phyloP scores from a whole-genome alignment of 2,113 vertebrate species.

The Theristicus caerulescens region DNA sequence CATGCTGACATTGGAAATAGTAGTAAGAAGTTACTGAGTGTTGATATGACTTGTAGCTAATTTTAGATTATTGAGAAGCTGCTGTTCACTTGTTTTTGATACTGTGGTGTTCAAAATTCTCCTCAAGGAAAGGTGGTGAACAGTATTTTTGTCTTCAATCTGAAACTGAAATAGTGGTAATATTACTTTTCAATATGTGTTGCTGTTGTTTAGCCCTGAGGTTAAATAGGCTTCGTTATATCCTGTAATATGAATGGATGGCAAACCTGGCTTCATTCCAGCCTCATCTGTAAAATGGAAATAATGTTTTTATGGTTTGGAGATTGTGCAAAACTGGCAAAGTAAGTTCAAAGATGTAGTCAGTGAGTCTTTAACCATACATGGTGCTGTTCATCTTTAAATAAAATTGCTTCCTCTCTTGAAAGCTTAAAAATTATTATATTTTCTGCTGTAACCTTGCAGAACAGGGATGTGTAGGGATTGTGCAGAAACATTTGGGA shows the following conservation, averaged over 20 bases:
- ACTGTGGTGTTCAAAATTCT: not conserved
- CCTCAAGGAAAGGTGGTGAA: not conserved
- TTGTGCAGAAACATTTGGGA: not conserved
- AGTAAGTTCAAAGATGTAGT: not conserved
- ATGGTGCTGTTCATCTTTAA: not conserved
- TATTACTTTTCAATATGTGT: not conserved
- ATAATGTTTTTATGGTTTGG: not conserved
- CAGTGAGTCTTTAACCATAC: not conserved
- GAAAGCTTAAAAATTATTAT: not conserved
- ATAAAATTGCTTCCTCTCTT: not conserved
- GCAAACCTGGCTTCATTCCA: not conserved
- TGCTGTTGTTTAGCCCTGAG: not conserved
- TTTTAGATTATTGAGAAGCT: constrained; percentile 19
- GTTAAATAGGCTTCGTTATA: not conserved
- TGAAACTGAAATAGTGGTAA: not conserved
- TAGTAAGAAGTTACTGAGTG: not conserved
- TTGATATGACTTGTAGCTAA: not conserved
- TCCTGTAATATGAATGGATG: not conserved
- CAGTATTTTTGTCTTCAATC: not conserved
- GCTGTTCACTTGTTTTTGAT: not conserved
- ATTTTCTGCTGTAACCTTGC: not conserved
- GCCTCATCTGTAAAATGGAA: not conserved
- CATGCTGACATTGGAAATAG: not conserved
- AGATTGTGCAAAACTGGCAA: not conserved
- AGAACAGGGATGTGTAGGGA: not conserved